Evolutionary conservation across 2,888 invertebrate species (phyloP).

Genomic region (Papilio demoleus): DNA sequence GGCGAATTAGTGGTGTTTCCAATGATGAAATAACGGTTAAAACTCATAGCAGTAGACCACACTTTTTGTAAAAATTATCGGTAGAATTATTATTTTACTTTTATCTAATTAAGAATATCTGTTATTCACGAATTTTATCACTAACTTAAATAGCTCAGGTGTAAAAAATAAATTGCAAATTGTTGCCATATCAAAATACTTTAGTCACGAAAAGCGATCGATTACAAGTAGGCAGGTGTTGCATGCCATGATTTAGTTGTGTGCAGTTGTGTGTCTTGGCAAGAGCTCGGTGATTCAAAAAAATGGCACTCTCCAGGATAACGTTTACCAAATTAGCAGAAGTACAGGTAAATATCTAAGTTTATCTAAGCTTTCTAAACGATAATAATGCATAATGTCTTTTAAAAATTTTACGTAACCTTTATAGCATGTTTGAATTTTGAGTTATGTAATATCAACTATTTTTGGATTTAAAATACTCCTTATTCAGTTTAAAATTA

Average conservation of each 20-base stretch:
- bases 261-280: constrained; percentile 63
- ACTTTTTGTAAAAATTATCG: too few species aligned
- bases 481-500: background rate
- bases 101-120: background rate
- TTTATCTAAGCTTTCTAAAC: constrained; percentile 28
- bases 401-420: constrained; percentile 48
- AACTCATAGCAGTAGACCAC: too few species aligned
- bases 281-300: constrained; percentile 66
- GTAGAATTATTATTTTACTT: too few species aligned
- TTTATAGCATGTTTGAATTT: constrained; percentile 51
- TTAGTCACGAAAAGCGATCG: constrained; percentile 68
- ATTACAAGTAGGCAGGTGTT: constrained; percentile 56
- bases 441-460: constrained; percentile 54
- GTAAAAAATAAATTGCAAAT: too few species aligned
- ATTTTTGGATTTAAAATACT: constrained; percentile 25
- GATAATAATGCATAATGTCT: constrained; percentile 39
- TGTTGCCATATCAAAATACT: constrained; percentile 37
- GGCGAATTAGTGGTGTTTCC: background rate
- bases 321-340: constrained; percentile 85
- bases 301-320: constrained; percentile 88
- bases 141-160: too few species aligned
- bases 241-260: constrained; percentile 57
- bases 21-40: too few species aligned
- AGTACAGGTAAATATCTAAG: constrained; percentile 80
- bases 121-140: background rate